Evolutionary conservation across 2,797 vertebrate genomes (phyloP), one percentile per base, ranked within the genome.

Genomic region (Phylloscopus collybita): DNA sequence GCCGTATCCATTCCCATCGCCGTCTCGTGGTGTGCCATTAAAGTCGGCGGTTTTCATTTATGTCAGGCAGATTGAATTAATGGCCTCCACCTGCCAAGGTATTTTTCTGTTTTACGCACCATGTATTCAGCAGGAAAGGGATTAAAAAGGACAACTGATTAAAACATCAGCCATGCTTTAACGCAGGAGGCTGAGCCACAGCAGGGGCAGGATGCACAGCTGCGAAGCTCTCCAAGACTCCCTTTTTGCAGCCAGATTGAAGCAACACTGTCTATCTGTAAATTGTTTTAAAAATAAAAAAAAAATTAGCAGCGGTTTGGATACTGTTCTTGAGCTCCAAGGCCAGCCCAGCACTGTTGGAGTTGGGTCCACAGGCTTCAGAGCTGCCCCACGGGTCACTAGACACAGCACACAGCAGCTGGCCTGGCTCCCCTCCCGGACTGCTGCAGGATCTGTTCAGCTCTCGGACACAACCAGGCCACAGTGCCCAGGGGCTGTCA

Each of bases 1-100:
- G 32, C 32, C 20, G 9, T 15, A 11, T 11, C 56, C 56, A 25
- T 34, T 36, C 5, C 64, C 47, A 11, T 1, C 29, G 17, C 15
- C 19, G 1, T 27, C 75, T 60, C 34, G 9, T 16, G 44, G 4
- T 0, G 6, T 25, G 36, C 54, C 53, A 2, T n/a, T 17, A 13
- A 13, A 67, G 36, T 12, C 57, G 70, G 34, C 26, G 42, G 32
- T 29, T 80, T 65, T 64, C 54, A 36, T n/a, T 86, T 79, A 22
- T 2, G 3, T 17, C 13, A 21, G 34, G 36, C 32, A 50, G 60
- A 64, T 57, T 40, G 54, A 34, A 74, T 40, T 64, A 64, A 59
- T 20, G 27, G 42, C 53, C 27, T 85, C 47, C 36, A 50, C 47
- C 38, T 6, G 67, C 44, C 32, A 36, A 27, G 17, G 16, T 64